phyloP scores from a whole-genome alignment of 35 echinoderm and acorn worm genomes.

The Heliocidaris tuberculata region DNA sequence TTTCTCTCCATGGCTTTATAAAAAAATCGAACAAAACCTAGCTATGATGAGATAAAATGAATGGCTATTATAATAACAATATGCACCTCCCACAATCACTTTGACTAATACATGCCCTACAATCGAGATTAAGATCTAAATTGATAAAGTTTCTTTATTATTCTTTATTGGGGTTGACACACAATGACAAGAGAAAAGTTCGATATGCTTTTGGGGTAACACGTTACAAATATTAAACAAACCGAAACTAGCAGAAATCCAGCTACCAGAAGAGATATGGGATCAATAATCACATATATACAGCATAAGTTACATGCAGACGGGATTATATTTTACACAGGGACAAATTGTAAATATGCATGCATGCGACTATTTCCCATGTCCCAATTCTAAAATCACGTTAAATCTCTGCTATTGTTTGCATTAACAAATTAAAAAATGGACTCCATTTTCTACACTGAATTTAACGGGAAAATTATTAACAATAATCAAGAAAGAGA shows the following conservation, averaged over 20 bases:
- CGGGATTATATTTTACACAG: not conserved
- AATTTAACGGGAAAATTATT: too few species aligned
- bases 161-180: not conserved
- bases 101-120: not conserved
- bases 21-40: not conserved
- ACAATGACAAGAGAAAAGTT: not conserved
- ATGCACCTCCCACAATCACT: not conserved
- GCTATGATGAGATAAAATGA: not conserved
- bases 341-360: not conserved
- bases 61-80: not conserved
- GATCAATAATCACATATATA: not conserved
- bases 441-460: too few species aligned
- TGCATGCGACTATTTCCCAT: not conserved
- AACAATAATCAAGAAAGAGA: too few species aligned
- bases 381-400: not conserved
- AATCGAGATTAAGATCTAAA: not conserved
- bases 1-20: not conserved
- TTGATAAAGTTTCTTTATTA: not conserved
- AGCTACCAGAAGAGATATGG: not conserved
- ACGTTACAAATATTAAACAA: not conserved
- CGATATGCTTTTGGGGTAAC: not conserved
- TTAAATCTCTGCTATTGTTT: too few species aligned
- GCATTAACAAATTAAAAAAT: too few species aligned
- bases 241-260: not conserved
- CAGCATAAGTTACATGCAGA: too few species aligned